These are phyloP conservation scores for Aspidapion aeneum DNA, from an alignment of 2,888 invertebrate species.

Conservation along the genomic window DNA sequence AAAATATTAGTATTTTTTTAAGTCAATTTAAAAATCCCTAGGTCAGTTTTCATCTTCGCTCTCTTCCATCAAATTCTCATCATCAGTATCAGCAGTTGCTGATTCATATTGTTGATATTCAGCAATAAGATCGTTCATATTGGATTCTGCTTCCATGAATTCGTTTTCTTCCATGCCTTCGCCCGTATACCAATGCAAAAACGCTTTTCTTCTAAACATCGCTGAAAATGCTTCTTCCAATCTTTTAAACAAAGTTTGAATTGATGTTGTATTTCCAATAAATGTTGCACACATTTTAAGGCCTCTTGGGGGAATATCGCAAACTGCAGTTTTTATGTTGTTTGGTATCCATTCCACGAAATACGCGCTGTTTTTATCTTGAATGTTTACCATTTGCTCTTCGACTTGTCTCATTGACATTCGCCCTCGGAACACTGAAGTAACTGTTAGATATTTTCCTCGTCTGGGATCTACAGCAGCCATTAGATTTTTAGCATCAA, in stretches of 20 bases:
- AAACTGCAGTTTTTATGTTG: constrained; percentile 69
- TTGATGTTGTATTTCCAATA: constrained; percentile 53
- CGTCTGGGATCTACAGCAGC: constrained; percentile 83
- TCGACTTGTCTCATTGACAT: constrained; percentile 63
- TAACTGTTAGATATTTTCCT: constrained; percentile 76
- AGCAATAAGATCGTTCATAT: constrained; percentile 70
- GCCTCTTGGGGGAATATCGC: constrained; percentile 68
- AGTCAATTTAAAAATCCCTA: no score
- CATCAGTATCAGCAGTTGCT: constrained; percentile 56
- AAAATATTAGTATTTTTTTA: no score
- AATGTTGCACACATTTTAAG: constrained; percentile 66
- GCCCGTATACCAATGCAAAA: constrained; percentile 72
- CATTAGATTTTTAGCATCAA: constrained; percentile 87
- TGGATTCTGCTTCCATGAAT: constrained; percentile 68
- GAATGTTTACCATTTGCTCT: constrained; percentile 61
- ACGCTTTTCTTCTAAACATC: constrained; percentile 65
- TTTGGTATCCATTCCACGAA: constrained; percentile 65
- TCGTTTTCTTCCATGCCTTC: constrained; percentile 73
- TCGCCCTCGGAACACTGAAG: constrained; percentile 74
- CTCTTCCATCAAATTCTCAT: no score
- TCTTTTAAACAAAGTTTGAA: constrained; percentile 76
- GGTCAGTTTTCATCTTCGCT: no score
- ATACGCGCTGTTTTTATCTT: constrained; percentile 67
- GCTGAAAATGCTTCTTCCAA: constrained; percentile 52
- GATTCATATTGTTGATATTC: constrained; percentile 78